Percentiles rank a stretch among this genome's conserved stretches.
Evolutionary conservation across 2,113 vertebrate genomes (phyloP).

Genomic region (Apus apus): DNA sequence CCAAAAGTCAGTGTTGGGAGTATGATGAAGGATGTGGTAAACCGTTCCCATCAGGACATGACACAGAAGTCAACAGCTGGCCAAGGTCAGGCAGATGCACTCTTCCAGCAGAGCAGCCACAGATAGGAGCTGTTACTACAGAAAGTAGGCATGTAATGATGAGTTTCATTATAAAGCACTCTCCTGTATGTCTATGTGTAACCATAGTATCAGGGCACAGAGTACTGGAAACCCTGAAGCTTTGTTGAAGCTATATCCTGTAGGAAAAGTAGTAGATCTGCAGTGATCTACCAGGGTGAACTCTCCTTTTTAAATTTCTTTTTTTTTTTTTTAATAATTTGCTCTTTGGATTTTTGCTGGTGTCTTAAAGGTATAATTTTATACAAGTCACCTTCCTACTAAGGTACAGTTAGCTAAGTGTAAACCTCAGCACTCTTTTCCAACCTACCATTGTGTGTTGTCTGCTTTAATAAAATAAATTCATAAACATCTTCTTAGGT

Average conservation of each 20-base stretch:
- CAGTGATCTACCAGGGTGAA: background rate
- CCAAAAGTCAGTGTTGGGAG: background rate
- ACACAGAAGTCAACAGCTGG: slow-evolving; percentile 11
- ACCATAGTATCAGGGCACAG: background rate
- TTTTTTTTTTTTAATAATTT: background rate
- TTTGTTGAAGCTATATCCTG: background rate
- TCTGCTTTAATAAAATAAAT: background rate
- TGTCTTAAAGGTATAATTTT: background rate
- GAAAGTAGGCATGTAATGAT: background rate
- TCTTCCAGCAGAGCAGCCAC: background rate
- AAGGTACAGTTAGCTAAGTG: background rate
- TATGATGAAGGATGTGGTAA: background rate
- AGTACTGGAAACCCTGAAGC: background rate
- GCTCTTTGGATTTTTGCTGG: background rate
- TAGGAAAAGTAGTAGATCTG: background rate
- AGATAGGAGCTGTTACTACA: background rate
- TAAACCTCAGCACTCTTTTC: background rate
- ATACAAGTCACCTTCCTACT: background rate
- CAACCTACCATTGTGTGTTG: background rate
- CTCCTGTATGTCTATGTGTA: background rate
- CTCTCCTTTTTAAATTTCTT: too few species aligned
- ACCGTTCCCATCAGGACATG: background rate
- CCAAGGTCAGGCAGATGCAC: background rate
- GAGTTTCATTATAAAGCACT: slow-evolving; percentile 28
- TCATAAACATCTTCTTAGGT: background rate